A percentile compares a stretch with the other conserved stretches of the same genome.
phyloP scores from a whole-genome alignment of 1,140 invertebrate genomes.

The Kradibia gibbosae region DNA sequence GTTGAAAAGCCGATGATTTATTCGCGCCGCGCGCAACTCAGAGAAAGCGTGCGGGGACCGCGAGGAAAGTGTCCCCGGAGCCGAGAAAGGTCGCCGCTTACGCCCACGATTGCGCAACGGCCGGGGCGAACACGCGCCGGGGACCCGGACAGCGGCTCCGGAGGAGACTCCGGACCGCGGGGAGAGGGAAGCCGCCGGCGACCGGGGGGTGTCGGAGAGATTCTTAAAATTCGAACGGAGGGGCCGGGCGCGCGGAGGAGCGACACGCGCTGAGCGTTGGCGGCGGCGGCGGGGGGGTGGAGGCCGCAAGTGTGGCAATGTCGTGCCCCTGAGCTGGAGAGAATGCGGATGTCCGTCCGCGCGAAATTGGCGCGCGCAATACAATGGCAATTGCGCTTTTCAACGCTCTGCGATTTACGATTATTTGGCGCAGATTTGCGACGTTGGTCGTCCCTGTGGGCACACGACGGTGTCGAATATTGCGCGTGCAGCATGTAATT shows the following conservation, averaged over 20 bases:
- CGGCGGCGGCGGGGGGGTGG: no score
- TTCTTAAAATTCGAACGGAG: no score
- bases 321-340: background rate
- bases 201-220: no score
- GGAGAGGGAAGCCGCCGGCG: no score
- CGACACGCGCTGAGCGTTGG: no score
- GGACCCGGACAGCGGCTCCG: no score
- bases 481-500: background rate
- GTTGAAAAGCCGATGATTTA: constrained; percentile 12
- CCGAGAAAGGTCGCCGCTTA: background rate
- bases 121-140: no score
- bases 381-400: background rate
- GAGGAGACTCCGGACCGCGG: no score
- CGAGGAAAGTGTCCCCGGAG: constrained; percentile 30
- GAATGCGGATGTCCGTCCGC: constrained; percentile 35
- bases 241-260: no score
- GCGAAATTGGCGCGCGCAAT: background rate
- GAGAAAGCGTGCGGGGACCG: background rate
- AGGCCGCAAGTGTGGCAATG: background rate
- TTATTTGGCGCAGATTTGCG: background rate
- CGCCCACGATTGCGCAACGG: constrained; percentile 18
- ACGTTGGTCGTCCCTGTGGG: background rate
- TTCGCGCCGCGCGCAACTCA: background rate
- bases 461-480: background rate
- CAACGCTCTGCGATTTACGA: background rate